Evolutionary conservation across 1,140 invertebrate species (phyloP), one percentile per base, ranked within the genome.

Genomic region (Planococcus citri): DNA sequence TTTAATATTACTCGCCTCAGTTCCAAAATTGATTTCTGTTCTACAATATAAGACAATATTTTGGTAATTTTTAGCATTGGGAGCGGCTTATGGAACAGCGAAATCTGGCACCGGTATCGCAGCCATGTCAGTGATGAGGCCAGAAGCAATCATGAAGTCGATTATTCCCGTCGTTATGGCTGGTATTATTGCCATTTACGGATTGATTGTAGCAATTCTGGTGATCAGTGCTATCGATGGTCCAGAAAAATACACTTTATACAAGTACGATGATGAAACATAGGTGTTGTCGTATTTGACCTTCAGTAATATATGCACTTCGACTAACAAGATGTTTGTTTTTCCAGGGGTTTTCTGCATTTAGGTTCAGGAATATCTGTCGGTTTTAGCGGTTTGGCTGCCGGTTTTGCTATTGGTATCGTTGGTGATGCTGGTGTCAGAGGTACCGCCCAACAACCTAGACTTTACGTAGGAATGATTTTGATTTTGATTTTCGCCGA

Each of bases 121-220:
- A 74, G 95, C 95, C 74, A 99, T 99, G 97, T 95, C 97, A 74
- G 96, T 99, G 74, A 98, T 98, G 94, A 84, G 96, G 82, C 97
- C 97, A 71, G 97, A 99, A 82, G 84, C 98, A 76, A 98, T 99
- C 80, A 99, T 99, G 95, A 98, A 98, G 83, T 98, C 94, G 77
- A 97, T 99, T 82, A 98, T 99, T 85, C 97, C 97, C 75, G 97
- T 99, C 77, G 95, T 99, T 83, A 99, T 99, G 97, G 97, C 96
- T 79, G 97, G 97, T 96, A 99, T 99, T 80, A 94, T 99, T 82
- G 97, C 95, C 83, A 99, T 99, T 83, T 99, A 99, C 79, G 97
- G 97, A 76, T 85, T 99, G 76, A 97, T 99, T 73, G 94, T 99
- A 73, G 93, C 97, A 78, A 95, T 98, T 73, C 90, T 99, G 72